phyloP scores from a whole-genome alignment of 1,140 invertebrate genomes.

The Procambarus virginalis region DNA sequence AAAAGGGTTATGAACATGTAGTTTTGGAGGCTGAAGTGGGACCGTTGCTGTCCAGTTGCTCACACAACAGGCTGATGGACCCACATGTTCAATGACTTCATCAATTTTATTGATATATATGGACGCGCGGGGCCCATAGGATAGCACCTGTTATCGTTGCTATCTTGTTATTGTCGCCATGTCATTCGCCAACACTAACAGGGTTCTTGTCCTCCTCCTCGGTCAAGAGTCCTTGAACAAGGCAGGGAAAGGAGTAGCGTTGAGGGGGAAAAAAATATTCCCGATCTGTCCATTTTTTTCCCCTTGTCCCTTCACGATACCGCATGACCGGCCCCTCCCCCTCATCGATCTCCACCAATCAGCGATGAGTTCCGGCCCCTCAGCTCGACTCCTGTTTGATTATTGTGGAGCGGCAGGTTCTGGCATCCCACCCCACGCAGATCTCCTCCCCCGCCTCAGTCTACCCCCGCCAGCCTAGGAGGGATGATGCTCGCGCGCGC shows the following conservation, averaged over 20 bases:
- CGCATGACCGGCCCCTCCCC: slow-evolving; percentile 52
- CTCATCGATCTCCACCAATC: slow-evolving; percentile 57
- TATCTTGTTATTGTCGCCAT: no score
- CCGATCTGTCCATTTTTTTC: slow-evolving; percentile 10
- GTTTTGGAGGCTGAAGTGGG: no score
- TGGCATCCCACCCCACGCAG: slow-evolving; percentile 15
- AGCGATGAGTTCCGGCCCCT: slow-evolving; percentile 54
- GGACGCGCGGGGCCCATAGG: no score
- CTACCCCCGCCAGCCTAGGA: not conserved
- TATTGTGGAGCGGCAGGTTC: slow-evolving; percentile 31
- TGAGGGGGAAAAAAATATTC: not conserved
- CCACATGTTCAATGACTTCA: no score
- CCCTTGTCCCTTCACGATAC: slow-evolving; percentile 12
- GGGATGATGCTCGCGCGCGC: not conserved
- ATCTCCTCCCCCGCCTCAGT: not conserved
- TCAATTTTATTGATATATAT: no score
- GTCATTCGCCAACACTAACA: no score
- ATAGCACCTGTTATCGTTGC: no score
- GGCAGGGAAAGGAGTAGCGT: not conserved
- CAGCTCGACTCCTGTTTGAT: slow-evolving; percentile 25
- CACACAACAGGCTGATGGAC: no score
- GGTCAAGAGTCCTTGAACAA: not conserved
- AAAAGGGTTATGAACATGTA: no score
- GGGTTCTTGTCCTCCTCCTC: no score
- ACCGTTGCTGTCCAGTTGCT: no score